These are phyloP conservation scores for Eucera pruinosa DNA, from an alignment of 2,888 invertebrate species.

Conservation along the genomic window DNA sequence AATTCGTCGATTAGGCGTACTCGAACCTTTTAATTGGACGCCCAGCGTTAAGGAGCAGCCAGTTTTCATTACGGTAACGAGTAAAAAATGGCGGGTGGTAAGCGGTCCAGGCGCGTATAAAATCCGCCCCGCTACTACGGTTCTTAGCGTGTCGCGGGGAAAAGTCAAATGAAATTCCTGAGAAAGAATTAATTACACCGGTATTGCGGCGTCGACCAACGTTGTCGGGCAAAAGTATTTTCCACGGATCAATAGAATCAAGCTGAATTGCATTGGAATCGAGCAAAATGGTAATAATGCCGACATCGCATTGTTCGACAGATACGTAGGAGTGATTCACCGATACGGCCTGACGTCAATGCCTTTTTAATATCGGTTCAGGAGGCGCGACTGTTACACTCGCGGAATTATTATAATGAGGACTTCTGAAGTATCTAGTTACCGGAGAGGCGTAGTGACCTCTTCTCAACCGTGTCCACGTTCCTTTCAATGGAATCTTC, in stretches of 20 bases:
- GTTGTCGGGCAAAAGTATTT: conserved; percentile 42
- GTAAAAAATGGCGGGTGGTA: conserved; percentile 16
- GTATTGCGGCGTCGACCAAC: conserved; percentile 42
- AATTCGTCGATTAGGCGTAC: conserved; percentile 65
- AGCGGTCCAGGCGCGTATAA: conserved; percentile 15
- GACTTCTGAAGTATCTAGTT: conserved; percentile 67
- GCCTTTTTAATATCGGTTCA: conserved; percentile 67
- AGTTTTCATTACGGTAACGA: conserved; percentile 39
- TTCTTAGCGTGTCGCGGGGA: conserved; percentile 23
- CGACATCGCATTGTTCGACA: conserved; percentile 58
- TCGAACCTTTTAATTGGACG: conserved; percentile 65
- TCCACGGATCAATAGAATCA: conserved; percentile 56
- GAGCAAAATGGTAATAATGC: conserved; percentile 62
- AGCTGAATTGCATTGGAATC: conserved; percentile 44
- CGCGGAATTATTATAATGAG: conserved; percentile 67
- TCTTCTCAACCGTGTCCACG: conserved; percentile 7
- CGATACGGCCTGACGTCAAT: conserved; percentile 64
- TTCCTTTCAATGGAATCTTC: conserved; percentile 36
- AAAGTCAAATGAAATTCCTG: conserved; percentile 52
- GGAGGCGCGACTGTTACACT: conserved; percentile 57
- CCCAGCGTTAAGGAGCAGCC: conserved; percentile 30
- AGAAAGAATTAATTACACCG: conserved; percentile 62
- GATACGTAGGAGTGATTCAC: conserved; percentile 63
- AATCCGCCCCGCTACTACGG: conserved; percentile 37
- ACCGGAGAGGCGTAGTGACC: conserved; percentile 35